Evolutionary conservation across 2,113 vertebrate species (phyloP).

Genomic region (Proteles cristata): DNA sequence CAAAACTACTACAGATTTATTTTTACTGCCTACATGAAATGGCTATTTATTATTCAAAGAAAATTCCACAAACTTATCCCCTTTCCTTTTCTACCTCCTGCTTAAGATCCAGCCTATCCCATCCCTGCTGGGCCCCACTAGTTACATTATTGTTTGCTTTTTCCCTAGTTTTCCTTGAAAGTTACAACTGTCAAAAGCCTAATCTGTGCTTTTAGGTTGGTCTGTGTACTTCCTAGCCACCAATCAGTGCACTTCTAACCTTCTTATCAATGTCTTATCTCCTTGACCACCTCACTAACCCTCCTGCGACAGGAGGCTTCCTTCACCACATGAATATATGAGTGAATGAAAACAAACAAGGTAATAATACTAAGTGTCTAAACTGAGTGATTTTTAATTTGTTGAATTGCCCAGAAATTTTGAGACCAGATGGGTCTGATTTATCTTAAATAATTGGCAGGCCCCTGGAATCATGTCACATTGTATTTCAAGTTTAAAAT

Average conservation of each 20-base stretch:
- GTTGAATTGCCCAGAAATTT: conserved; percentile 4
- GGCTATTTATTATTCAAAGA: conserved; percentile 2
- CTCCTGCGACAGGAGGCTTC: not conserved
- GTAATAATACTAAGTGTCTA: not conserved
- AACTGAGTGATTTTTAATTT: not conserved
- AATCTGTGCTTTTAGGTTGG: not conserved
- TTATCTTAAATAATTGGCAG: conserved; percentile 19
- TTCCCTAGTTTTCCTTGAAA: not conserved
- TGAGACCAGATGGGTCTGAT: not conserved
- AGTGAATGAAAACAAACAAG: not conserved
- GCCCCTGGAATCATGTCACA: not conserved
- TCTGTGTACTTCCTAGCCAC: not conserved
- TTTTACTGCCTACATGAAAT: not conserved
- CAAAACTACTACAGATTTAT: not conserved
- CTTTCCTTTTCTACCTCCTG: not conserved
- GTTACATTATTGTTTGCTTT: not conserved
- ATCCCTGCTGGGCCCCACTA: not conserved
- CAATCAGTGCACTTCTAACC: too few species aligned
- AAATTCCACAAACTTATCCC: not conserved
- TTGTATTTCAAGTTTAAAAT: not conserved
- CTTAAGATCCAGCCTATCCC: not conserved
- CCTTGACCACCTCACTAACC: not conserved
- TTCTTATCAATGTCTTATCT: not conserved
- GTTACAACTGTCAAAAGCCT: not conserved
- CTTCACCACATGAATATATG: not conserved